Evolutionary conservation across 2,797 vertebrate genomes (phyloP).

Genomic region (Spatula clypeata): DNA sequence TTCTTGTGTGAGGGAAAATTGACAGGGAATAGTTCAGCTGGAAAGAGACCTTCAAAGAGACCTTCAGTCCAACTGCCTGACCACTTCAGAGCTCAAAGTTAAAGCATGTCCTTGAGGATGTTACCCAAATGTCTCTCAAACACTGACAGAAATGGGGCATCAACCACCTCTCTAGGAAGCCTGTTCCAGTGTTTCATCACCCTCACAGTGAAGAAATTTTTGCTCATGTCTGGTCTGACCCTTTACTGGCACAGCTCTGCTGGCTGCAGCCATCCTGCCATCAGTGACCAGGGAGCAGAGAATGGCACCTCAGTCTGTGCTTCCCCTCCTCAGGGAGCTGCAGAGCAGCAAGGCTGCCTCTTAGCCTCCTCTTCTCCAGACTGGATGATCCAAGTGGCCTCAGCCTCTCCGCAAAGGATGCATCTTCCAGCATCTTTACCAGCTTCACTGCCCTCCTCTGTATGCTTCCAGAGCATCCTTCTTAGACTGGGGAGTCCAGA

Average conservation of each 20-base stretch:
- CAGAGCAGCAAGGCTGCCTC: neutral
- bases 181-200: no score
- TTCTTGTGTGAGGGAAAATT: neutral
- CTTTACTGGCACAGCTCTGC: neutral
- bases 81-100: neutral
- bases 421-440: no score
- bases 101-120: no score
- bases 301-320: neutral
- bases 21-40: neutral
- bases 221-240: neutral
- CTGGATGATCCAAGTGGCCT: no score
- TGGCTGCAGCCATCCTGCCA: neutral
- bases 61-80: neutral
- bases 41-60: neutral
- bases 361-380: neutral
- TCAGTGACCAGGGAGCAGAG: neutral
- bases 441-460: neutral
- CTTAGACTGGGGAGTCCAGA: neutral
- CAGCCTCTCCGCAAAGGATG: no score
- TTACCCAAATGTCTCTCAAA: neutral
- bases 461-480: neutral
- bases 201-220: no score
- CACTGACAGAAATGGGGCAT: neutral
- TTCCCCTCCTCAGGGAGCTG: neutral
- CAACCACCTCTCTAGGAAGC: no score